phyloP scores from a whole-genome alignment of 92 coral and sea anemone species.

The Umimayanthus kanabou region DNA sequence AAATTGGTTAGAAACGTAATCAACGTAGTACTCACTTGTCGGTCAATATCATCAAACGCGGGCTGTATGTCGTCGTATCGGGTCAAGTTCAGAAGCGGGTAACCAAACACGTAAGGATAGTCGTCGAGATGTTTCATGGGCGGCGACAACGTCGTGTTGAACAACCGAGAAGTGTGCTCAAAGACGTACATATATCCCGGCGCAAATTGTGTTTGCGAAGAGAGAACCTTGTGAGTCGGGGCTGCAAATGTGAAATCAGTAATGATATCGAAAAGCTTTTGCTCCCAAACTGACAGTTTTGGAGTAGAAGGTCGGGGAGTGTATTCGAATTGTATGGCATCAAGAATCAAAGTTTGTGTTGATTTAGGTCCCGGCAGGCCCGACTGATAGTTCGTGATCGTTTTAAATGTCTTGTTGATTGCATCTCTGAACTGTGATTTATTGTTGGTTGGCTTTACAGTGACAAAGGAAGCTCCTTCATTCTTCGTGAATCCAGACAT shows the following conservation, averaged over 20 bases:
- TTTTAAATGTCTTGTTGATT: constrained; percentile 16
- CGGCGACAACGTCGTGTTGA: neutral
- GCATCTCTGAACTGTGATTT: constrained; percentile 3
- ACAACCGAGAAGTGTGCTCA: constrained; percentile 39
- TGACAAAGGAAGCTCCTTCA: constrained; percentile 36
- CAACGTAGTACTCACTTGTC: constrained; percentile 46
- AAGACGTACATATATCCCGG: constrained; percentile 60
- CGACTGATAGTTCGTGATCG: neutral
- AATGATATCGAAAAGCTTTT: constrained; percentile 41
- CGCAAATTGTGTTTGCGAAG: constrained; percentile 46
- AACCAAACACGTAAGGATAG: constrained; percentile 32
- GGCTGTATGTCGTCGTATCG: constrained; percentile 25
- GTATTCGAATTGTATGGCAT: constrained; percentile 53
- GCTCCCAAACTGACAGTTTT: constrained; percentile 41
- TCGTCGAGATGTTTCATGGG: constrained; percentile 40
- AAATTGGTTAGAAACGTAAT: constrained; percentile 50
- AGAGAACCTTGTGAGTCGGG: constrained; percentile 51
- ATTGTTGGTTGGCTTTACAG: neutral
- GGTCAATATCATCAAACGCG: constrained; percentile 40
- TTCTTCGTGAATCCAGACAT: constrained; percentile 48
- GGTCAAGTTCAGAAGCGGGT: constrained; percentile 34
- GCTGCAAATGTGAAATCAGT: constrained; percentile 51
- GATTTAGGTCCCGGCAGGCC: constrained; percentile 35
- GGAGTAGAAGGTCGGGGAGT: constrained; percentile 58
- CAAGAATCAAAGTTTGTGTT: constrained; percentile 27